Base-by-base conservation (phyloP, 2,113 vertebrate species). In the Menidia beryllina region DNA sequence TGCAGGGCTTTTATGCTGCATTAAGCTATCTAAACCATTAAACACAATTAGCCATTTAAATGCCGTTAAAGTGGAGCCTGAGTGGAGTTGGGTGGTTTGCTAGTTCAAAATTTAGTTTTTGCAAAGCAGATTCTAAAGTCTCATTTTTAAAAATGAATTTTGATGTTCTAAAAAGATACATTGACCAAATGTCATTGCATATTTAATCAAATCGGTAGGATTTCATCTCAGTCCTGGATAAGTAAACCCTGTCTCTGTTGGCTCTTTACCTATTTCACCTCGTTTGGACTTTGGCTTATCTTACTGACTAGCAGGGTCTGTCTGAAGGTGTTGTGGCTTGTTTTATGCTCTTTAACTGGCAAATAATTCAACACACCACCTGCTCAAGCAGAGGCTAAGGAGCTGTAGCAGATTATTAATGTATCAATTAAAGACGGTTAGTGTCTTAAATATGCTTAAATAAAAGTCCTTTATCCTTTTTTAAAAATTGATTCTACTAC, bases 1-100 rank as follows among this genome's bases (percentile, higher is more conserved):
- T 67, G 77, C 59, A 82, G 73, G 69, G 73, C 43, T 82, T 86
- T 88, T 77, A 84, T 69, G 69, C 53, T 73, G 54, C 79, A 84
- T 87, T 86, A 81, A 70, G 63, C 66, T 70, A 72, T 82, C 76
- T 58, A 66, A 86, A 76, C 60, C 66, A 75, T 69, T 39, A 73
- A 74, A 57, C 34, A 43, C 60, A 77, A 75, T 85, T 74, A 78
- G 57, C 53, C 65, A 60, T 82, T 79, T 66, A 80, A 82, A 71
- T 3, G 23, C 75, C 55, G 47, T 75, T 74, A 79, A 85, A 57
- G 24, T 54, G 27, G 47, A 25, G 78, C 61, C 66, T 27, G 26
- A 72, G 60, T 59, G 48, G 13, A 21, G 36, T 56, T 49, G 25
- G 69, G 69, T 48, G 51, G 58, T 75, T 77, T 68, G 71, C 54